Percentiles rank a stretch among this genome's conserved stretches.
These are phyloP conservation scores for Hippocampus comes DNA, from an alignment of 2,113 vertebrate genomes.

Conservation along the genomic window DNA sequence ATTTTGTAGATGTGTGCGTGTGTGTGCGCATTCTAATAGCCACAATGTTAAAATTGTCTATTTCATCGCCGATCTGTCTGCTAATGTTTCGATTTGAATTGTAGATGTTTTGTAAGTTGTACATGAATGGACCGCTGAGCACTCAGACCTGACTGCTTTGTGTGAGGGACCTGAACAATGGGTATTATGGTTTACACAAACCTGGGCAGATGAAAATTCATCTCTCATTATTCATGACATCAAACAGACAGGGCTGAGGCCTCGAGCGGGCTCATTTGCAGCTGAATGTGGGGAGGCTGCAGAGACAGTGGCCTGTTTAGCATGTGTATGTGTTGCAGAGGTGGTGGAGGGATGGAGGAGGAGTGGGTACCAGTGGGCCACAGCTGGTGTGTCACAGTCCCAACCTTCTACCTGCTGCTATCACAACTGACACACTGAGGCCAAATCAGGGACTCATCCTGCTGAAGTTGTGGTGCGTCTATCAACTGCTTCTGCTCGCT, in stretches of 20 bases:
- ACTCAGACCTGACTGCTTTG: conserved; percentile 47
- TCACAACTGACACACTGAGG: conserved; percentile 48
- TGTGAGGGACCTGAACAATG: conserved; percentile 49
- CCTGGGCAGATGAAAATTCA: conserved; percentile 64
- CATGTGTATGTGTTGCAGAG: conserved; percentile 77
- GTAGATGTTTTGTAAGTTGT: conserved; percentile 15
- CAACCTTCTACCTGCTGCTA: conserved; percentile 68
- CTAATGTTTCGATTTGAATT: conserved; percentile 18
- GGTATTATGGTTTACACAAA: conserved; percentile 59
- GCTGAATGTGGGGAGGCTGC: conserved; percentile 74
- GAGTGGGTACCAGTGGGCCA: conserved; percentile 71
- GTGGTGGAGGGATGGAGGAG: conserved; percentile 66
- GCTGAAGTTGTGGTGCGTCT: conserved; percentile 10
- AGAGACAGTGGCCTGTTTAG: conserved; percentile 76
- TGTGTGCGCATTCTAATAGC: background rate
- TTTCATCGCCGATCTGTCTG: conserved; percentile 1
- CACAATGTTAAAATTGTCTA: background rate
- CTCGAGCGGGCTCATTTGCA: conserved; percentile 78
- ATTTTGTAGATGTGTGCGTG: background rate
- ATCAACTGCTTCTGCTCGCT: conserved; percentile 16
- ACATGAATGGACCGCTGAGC: conserved; percentile 29
- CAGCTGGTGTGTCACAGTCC: conserved; percentile 75
- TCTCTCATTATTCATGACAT: conserved; percentile 77
- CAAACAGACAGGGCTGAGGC: conserved; percentile 70
- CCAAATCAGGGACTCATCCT: conserved; percentile 23